Evolutionary conservation across 2,888 invertebrate species (phyloP), one percentile per base, ranked within the genome.

Genomic region (Yponomeuta evonymella): DNA sequence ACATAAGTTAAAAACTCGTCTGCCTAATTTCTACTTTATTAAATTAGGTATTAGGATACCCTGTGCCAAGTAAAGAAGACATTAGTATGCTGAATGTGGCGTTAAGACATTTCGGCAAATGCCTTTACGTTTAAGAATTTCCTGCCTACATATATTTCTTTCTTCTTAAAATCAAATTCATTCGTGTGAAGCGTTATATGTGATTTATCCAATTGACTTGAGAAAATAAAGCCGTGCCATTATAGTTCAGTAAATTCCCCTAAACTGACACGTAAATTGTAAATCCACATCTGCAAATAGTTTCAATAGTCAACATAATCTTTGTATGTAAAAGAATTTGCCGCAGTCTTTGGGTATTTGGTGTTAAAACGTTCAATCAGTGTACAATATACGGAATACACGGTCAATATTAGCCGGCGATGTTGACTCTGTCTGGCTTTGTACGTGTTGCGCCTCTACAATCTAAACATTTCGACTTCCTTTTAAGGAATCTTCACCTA

Each of bases 361-460:
- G 88, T 87, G 88, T 86, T 87, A 89, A 89, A 89, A 87, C 81
- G 83, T 82, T 79, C 81, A 82, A 87, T 85, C 83, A 83, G 82
- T 87, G 82, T 85, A 87, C 85, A 83, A 15, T 84, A 87, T 87
- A 8, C 43, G 43, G 43, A 43, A 48, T 84, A 83, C 80, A 83
- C 83, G 87, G 68, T 71, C 33, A 90, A 90, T 86, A 88, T 86
- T 85, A 74, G 79, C 75, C 71, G 77, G 79, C 77, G 84, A 83
- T 89, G 86, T 90, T 90, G 85, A 85, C 82, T 76, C 80, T 83
- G 87, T 87, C 87, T 86, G 85, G 66, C 29, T 65, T 23, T 43
- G 48, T 43, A 63, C 23, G 62, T 70, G 65, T 65, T 65, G 65
- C 65, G 33, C 51, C 15, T 58, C 51, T 15, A 12, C 51, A 58